A percentile compares a stretch with the other conserved stretches of the same genome.
phyloP scores from a whole-genome alignment of 2,888 invertebrate genomes.

The Odontomyia ornata region DNA sequence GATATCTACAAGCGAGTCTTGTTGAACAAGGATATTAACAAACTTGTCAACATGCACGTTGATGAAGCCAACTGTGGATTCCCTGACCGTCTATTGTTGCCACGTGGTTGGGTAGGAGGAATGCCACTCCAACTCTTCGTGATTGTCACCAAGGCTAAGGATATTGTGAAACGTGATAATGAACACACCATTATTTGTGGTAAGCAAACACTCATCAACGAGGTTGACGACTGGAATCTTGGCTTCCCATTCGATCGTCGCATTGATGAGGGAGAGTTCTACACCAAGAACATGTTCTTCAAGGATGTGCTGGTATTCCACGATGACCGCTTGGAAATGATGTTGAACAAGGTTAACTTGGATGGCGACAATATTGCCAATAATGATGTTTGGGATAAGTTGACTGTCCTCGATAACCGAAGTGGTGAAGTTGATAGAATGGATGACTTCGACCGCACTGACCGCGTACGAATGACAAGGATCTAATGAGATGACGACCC shows the following conservation, averaged over 20 bases:
- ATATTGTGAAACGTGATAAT: constrained; percentile 37
- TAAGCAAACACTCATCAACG: constrained; percentile 56
- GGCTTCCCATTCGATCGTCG: constrained; percentile 66
- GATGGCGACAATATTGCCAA: neutral
- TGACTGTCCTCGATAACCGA: neutral
- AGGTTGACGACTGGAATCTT: constrained; percentile 65
- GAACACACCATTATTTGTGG: constrained; percentile 50
- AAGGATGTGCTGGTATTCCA: constrained; percentile 69
- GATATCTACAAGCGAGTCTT: constrained; percentile 65
- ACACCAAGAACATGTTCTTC: constrained; percentile 67
- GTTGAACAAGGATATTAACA: constrained; percentile 64
- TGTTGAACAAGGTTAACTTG: neutral
- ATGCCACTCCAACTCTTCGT: constrained; percentile 72
- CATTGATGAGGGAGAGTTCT: constrained; percentile 62
- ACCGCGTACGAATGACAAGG: neutral
- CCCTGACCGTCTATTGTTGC: constrained; percentile 72
- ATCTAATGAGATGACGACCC: neutral
- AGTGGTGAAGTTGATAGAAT: neutral
- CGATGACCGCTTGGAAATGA: neutral
- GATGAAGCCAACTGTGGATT: constrained; percentile 68
- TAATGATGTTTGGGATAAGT: neutral
- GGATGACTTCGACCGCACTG: neutral
- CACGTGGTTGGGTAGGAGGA: constrained; percentile 71
- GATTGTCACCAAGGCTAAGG: constrained; percentile 61
- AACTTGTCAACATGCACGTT: constrained; percentile 63